These are phyloP conservation scores for Rhinatrema bivittatum DNA, from an alignment of 2,797 vertebrate genomes.

Conservation along the genomic window DNA sequence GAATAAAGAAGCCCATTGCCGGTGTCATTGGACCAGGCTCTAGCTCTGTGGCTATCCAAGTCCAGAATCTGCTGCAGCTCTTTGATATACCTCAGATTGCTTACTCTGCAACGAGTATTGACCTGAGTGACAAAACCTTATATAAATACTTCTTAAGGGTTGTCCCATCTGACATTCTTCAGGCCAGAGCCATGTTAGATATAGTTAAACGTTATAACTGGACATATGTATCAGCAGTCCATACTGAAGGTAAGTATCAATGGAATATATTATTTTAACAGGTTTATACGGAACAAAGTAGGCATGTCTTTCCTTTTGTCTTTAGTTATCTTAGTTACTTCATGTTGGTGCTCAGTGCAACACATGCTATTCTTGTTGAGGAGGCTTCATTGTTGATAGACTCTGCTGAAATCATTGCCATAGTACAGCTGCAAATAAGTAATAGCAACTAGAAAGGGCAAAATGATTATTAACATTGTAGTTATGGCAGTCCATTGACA, in stretches of 20 bases:
- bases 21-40: constrained; percentile 97
- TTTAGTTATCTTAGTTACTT: no score
- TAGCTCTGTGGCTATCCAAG: constrained; percentile 97
- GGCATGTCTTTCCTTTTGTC: no score
- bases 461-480: no score
- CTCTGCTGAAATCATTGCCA: no score
- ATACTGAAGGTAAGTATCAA: constrained; percentile 87
- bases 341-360: no score
- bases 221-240: constrained; percentile 96
- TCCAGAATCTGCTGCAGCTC: constrained; percentile 94
- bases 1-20: constrained; percentile 89
- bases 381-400: no score
- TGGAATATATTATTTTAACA: not conserved
- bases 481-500: no score
- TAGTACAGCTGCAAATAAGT: no score
- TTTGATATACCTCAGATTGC: constrained; percentile 98
- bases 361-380: no score
- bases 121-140: constrained; percentile 94
- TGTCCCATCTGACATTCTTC: constrained; percentile 90
- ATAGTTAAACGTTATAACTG: constrained; percentile 97
- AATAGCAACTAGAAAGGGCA: no score
- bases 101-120: constrained; percentile 96
- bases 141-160: constrained; percentile 97
- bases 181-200: constrained; percentile 93
- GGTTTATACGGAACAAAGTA: no score